Base-by-base conservation (phyloP, 1,140 invertebrate genomes). In the Holcopasites calliopsidis region DNA sequence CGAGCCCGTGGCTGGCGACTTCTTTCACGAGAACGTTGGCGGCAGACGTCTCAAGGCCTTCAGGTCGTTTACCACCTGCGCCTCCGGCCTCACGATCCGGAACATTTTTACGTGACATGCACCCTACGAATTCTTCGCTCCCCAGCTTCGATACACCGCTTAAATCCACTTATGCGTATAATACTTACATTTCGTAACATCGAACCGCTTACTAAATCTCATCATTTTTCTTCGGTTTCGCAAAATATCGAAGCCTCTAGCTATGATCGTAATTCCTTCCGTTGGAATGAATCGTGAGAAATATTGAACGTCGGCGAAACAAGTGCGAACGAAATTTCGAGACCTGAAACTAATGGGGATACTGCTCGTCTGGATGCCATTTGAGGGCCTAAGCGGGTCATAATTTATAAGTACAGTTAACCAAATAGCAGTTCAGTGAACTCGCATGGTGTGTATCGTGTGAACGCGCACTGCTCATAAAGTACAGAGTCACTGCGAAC, bases 41-140 rank as follows among this genome's bases (percentile, higher is more conserved):
- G 78, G 78, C 84, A 89, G 85, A 87, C 87, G 84, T 90, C 88
- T 91, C 90, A 91, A 91, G 90, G 90, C 80, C 89, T 88, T 80
- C 88, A 80, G 90, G 89, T 90, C 90, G 84, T 90, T 90, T 90
- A 90, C 89, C 89, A 90, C 87, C 87, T 90, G 89, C 85, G 81
- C 84, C 83, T 85, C 69, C 80, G 76, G 85, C 85, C 86, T 87
- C 85, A 71, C 86, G 70, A 85, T 85, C 77, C 85, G 82, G 76
- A 86, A 84, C 70, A 78, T 84, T 86, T 88, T 85, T 85, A 83
- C 62, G 72, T 77, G 82, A 31, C 52, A 71, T 65, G 61, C 73
- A 57, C 66, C 62, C 50, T 58, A 18, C 50, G 38, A 54, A 66
- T 21, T 23, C 26, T 18, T 16, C 33, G 10, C 16, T 13, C 21